Base-by-base conservation (phyloP, 2,113 vertebrate genomes). In the Hemichromis elongatus region DNA sequence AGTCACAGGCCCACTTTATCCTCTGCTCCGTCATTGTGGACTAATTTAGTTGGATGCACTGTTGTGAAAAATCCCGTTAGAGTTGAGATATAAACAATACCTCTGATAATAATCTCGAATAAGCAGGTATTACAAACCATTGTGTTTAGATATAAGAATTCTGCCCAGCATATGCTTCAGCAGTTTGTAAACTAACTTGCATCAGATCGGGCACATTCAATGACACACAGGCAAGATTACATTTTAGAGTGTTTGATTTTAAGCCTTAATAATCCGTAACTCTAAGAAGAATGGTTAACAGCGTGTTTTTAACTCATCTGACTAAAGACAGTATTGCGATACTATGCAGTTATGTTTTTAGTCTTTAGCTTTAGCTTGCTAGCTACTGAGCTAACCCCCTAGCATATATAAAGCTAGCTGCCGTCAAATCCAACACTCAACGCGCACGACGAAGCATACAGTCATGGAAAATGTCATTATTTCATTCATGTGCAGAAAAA, bases 1-100 rank as follows among this genome's bases (percentile, higher is more conserved):
- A 99, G 94, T 98, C 97, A 93, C 98, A 99, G 92, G 97, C 95
- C 98, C 98, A 99, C 95, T 98, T 99, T 55, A 97, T 93, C 80
- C 95, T 97, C 95, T 96, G 96, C 88, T 99, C 98, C 85, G 98
- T 98, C 98, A 99, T 99, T 21, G 94, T 97, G 96, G 94, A 92
- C 82, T 95, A 50, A 80, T 95, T 92, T 92, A 93, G 81, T 14
- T 54, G 70, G 70, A 13, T 26, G 50, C 68, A 54, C 89, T 92
- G 87, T 28, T 63, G 54, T 14, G 18, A 73, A 5, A 81, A 77
- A 68, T 47, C 4, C 66, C 80, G 52, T 53, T 3, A 56, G 9
- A 80, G 3, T 19, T 53, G 1, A 84, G 14, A 2, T 52, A 63
- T 7, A 55, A 61, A 61, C 18, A 79, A 47, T 54, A 16, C 9